Evolutionary conservation across 1,140 invertebrate genomes (phyloP).

Genomic region (Musca domestica): DNA sequence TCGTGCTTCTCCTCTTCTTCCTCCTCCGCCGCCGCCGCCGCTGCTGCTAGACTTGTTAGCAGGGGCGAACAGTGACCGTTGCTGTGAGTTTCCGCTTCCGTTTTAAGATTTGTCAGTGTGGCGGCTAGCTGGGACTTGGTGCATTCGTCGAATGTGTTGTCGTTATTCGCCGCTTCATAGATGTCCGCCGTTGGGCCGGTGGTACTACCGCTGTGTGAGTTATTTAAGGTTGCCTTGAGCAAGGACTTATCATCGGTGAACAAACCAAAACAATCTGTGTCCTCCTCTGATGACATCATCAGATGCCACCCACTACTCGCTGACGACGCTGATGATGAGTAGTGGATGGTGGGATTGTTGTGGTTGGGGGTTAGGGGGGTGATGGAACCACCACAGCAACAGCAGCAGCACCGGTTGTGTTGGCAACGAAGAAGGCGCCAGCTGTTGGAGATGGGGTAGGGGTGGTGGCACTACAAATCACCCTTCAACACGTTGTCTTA

Average conservation of each 20-base stretch:
- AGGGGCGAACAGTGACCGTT: constrained; percentile 27
- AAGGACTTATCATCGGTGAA: constrained; percentile 80
- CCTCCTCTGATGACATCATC: constrained; percentile 95
- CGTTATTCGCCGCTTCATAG: not conserved
- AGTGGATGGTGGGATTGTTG: no score
- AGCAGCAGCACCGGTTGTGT: no score
- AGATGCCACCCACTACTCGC: constrained; percentile 56
- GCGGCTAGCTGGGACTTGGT: not conserved
- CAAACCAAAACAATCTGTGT: constrained; percentile 83
- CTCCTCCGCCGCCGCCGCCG: not conserved
- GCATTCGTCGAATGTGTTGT: constrained; percentile 7
- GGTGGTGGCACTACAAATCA: no score
- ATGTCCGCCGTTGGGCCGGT: not conserved
- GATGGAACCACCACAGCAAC: no score
- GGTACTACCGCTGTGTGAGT: constrained; percentile 7
- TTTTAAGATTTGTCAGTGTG: constrained; percentile 23
- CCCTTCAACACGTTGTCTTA: no score
- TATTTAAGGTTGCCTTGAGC: constrained; percentile 64
- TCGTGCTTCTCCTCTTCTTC: no score
- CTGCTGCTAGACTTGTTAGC: constrained; percentile 30
- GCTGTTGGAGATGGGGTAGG: no score
- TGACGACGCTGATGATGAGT: no score
- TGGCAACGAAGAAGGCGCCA: no score
- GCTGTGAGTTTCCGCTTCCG: constrained; percentile 28
- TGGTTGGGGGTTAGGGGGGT: no score